Evolutionary conservation across 2,888 invertebrate genomes (phyloP), one percentile per base, ranked within the genome.

Genomic region (Hoplodrina ambigua): DNA sequence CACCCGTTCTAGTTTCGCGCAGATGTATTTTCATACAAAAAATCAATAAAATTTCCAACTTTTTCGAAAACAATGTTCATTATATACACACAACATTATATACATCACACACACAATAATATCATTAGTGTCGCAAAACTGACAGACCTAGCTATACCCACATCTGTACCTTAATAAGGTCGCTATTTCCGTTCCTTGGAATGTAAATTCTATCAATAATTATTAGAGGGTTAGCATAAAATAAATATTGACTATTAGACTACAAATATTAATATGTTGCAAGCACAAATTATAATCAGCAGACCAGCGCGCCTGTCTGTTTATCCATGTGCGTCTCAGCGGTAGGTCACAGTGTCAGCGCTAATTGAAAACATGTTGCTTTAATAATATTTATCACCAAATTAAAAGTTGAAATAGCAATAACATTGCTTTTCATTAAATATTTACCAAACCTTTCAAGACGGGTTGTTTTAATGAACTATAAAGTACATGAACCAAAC

Each of bases 371-470:
- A 79, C 63, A 57, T 25, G 74, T 56, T 33, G 56, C 30, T 62
- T 79, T 30, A 44, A 63, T 33, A 46, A 37, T 62, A 79, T 74
- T 75, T 75, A 80, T 75, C 46, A 46, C 61, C 68, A 25, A 75
- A 75, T 80, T 54, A 61, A 55, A 75, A 61, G 6, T 75, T 72
- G 25, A 49, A 74, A 72, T 37, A 44, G 60, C 33, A 46, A 55
- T 61, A 66, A 46, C 49, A 25, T 41, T 58, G 15, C 20, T 15
- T 64, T 54, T 66, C 57, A 33, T 57, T 66, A 62, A 80, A 66
- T 66, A 62, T 58, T 65, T 66, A 54, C 25, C 19, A 20, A 67
- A 30, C 61, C 37, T 30, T 78, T 37, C 33, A 30, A 63, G 25
- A 69, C 37, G 52, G 17, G 30, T 80, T 25, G 49, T 55, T 70